Evolutionary conservation across 2,888 invertebrate species (phyloP).

Genomic region (Caenorhabditis japonica): DNA sequence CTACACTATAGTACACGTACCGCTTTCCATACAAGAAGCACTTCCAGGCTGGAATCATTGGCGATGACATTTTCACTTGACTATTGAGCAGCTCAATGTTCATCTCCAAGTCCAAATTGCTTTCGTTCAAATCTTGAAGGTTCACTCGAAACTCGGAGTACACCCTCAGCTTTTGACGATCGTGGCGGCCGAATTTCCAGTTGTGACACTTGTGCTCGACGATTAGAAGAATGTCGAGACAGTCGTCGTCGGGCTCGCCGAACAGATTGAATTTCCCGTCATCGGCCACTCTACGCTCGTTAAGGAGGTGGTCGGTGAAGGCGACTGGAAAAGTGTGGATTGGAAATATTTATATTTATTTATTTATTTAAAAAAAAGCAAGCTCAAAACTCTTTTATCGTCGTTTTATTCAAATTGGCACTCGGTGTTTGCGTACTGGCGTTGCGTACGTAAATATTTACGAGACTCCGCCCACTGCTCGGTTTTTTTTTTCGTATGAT

Average conservation of each 20-base stretch:
- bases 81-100: slow-evolving; percentile 14
- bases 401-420: too few relatives aligned
- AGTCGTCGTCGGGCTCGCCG: slow-evolving; percentile 21
- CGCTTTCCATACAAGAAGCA: slow-evolving; percentile 21
- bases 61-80: slow-evolving; percentile 4
- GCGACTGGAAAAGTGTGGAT: slow-evolving; percentile 19
- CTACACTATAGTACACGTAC: too few relatives aligned
- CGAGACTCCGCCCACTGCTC: too few relatives aligned
- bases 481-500: too few relatives aligned
- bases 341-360: too few relatives aligned
- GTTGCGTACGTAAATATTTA: too few relatives aligned
- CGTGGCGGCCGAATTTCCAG: slow-evolving; percentile 10
- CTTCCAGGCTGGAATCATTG: slow-evolving; percentile 9
- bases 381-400: too few relatives aligned
- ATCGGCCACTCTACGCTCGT: slow-evolving; percentile 1
- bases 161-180: slow-evolving; percentile 6
- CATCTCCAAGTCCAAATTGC: slow-evolving; percentile 15
- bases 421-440: too few relatives aligned
- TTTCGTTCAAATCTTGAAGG: slow-evolving; percentile 8
- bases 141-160: slow-evolving; percentile 10
- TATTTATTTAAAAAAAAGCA: too few relatives aligned
- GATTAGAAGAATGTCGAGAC: slow-evolving; percentile 20
- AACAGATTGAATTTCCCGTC: slow-evolving; percentile 19
- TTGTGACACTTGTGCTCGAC: slow-evolving; percentile 21
- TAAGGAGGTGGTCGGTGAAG: slow-evolving; percentile 15